A percentile compares a stretch with the other conserved stretches of the same genome.
Conservation (phyloP, 92 coral and sea anemone species). For the Meandrina meandrites region DNA sequence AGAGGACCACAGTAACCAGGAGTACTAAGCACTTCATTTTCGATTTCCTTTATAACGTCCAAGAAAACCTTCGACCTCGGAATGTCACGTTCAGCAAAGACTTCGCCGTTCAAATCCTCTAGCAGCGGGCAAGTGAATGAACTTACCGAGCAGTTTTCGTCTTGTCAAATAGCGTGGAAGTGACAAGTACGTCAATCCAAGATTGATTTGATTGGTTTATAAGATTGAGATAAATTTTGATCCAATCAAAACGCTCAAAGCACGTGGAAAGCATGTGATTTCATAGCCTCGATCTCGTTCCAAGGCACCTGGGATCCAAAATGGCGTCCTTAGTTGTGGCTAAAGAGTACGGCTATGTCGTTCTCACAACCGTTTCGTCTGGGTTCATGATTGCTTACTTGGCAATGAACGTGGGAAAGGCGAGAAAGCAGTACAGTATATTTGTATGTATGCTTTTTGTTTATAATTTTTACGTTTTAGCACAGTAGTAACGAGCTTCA, state of each 20-base stretch:
- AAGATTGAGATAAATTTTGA: background rate
- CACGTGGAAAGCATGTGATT: slow-evolving; percentile 55
- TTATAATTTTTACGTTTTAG: background rate
- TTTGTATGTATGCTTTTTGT: slow-evolving; percentile 30
- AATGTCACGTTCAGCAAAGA: background rate
- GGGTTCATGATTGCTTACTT: slow-evolving; percentile 81
- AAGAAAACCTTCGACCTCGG: background rate
- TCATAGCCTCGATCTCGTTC: background rate
- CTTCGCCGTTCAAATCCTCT: background rate
- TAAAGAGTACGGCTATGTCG: slow-evolving; percentile 88
- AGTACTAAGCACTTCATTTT: slow-evolving; percentile 41
- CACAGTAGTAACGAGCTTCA: background rate
- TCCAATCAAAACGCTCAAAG: slow-evolving; percentile 29
- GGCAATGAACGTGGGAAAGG: slow-evolving; percentile 81
- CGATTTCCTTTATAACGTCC: background rate
- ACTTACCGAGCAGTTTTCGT: background rate
- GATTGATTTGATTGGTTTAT: slow-evolving; percentile 20
- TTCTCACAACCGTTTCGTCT: slow-evolving; percentile 86
- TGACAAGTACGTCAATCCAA: slow-evolving; percentile 13
- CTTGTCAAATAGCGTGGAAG: background rate
- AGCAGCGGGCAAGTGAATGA: background rate
- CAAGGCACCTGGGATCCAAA: slow-evolving; percentile 16
- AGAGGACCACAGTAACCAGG: slow-evolving; percentile 21
- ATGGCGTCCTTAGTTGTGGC: slow-evolving; percentile 78
- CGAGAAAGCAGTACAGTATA: slow-evolving; percentile 85